Evolutionary conservation across 2,888 invertebrate species (phyloP).

Genomic region (Gandaritis pyraliata): DNA sequence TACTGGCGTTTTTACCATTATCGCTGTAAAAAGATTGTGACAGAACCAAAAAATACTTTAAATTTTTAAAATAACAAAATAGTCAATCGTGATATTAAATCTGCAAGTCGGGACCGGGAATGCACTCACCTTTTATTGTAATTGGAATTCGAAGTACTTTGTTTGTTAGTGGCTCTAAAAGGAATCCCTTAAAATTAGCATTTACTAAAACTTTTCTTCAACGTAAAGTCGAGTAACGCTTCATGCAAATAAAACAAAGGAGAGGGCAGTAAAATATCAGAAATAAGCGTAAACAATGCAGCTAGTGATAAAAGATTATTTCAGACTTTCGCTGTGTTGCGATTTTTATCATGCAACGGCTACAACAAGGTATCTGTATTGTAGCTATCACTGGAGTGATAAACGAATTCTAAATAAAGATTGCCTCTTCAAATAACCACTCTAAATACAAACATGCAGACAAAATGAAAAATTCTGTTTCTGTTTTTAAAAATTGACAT

Average conservation of each 20-base stretch:
- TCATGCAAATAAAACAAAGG: background rate
- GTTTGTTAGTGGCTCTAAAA: too few relatives aligned
- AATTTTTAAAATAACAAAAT: too few relatives aligned
- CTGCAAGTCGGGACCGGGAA: too few relatives aligned
- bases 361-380: constrained; percentile 20
- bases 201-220: too few relatives aligned
- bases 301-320: background rate
- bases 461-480: background rate
- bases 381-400: constrained; percentile 31
- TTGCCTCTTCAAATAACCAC: constrained; percentile 20
- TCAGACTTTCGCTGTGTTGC: constrained; percentile 1
- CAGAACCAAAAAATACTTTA: too few relatives aligned
- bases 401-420: constrained; percentile 26
- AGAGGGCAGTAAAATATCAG: background rate
- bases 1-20: too few relatives aligned
- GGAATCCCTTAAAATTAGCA: too few relatives aligned
- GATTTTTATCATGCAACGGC: constrained; percentile 8
- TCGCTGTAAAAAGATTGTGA: too few relatives aligned
- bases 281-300: background rate
- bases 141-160: too few relatives aligned
- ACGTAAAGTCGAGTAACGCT: background rate
- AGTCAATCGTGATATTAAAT: too few relatives aligned
- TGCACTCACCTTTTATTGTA: too few relatives aligned
- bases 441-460: constrained; percentile 12
- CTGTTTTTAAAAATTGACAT: too few relatives aligned